phyloP scores from a whole-genome alignment of 2,888 invertebrate species.

The Lasioglossum villosulum region DNA sequence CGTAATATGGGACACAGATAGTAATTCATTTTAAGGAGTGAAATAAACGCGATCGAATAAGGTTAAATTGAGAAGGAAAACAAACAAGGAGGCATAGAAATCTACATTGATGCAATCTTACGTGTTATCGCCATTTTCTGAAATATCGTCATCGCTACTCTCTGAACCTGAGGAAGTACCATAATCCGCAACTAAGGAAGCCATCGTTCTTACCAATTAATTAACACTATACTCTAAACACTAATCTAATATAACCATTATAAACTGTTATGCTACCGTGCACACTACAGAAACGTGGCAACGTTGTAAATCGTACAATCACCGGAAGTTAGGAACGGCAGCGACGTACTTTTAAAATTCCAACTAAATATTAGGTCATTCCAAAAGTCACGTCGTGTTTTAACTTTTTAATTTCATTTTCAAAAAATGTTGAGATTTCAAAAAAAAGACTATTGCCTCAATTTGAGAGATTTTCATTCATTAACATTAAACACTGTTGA shows the following conservation, averaged over 20 bases:
- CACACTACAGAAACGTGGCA: slow-evolving; percentile 62
- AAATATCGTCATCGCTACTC: slow-evolving; percentile 82
- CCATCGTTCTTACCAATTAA: slow-evolving; percentile 84
- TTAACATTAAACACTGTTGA: neutral
- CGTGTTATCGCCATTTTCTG: slow-evolving; percentile 78
- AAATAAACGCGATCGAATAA: slow-evolving; percentile 26
- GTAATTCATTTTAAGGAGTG: neutral
- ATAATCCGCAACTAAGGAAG: slow-evolving; percentile 89
- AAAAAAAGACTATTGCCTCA: neutral
- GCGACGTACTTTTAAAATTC: slow-evolving; percentile 27
- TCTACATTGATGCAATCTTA: slow-evolving; percentile 74
- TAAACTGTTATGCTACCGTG: slow-evolving; percentile 58
- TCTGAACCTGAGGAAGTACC: slow-evolving; percentile 87
- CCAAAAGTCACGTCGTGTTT: neutral
- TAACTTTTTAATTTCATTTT: neutral
- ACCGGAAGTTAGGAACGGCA: slow-evolving; percentile 49
- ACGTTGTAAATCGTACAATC: slow-evolving; percentile 57
- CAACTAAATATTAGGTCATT: slow-evolving; percentile 29
- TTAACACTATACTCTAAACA: slow-evolving; percentile 65
- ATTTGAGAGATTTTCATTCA: neutral
- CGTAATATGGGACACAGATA: neutral
- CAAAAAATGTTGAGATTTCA: neutral
- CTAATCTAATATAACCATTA: slow-evolving; percentile 72
- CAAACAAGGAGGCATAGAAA: slow-evolving; percentile 53
- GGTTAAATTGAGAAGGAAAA: slow-evolving; percentile 55